Evolutionary conservation across 2,888 invertebrate genomes (phyloP).

Genomic region (Temnothorax ravouxi): DNA sequence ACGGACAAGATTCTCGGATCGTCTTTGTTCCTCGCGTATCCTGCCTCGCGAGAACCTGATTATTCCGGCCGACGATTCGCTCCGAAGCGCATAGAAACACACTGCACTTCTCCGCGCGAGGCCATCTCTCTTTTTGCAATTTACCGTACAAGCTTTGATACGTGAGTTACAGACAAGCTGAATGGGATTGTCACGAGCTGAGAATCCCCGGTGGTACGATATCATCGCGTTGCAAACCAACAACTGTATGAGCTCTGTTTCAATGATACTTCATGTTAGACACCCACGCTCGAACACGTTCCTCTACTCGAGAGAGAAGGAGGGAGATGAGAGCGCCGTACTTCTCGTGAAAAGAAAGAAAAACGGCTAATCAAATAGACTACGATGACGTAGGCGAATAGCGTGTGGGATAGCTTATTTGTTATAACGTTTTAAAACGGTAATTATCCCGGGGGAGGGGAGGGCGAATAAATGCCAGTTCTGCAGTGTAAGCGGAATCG

Average conservation of each 20-base stretch:
- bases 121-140: background rate
- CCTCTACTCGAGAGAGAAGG: conserved; percentile 61
- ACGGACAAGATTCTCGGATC: conserved; percentile 4
- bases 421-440: background rate
- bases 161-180: background rate
- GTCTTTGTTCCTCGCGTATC: conserved; percentile 1
- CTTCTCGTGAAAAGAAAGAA: conserved; percentile 24
- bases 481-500: background rate
- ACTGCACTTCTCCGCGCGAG: background rate
- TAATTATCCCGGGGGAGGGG: background rate
- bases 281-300: conserved; percentile 78
- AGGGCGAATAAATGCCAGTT: background rate
- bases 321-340: conserved; percentile 50
- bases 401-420: background rate
- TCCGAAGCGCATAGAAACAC: conserved; percentile 17
- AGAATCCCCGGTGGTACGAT: background rate
- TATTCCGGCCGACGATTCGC: background rate
- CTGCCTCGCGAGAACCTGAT: conserved; percentile 25
- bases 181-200: conserved; percentile 11
- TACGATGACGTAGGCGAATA: background rate
- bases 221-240: background rate
- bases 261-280: conserved; percentile 48
- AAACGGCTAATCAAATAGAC: conserved; percentile 7
- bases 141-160: background rate
- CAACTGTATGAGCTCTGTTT: conserved; percentile 7